A percentile compares a stretch with the other conserved stretches of the same genome.
phyloP scores from a whole-genome alignment of 92 coral and sea anemone genomes.

The Pocillopora meandrina region DNA sequence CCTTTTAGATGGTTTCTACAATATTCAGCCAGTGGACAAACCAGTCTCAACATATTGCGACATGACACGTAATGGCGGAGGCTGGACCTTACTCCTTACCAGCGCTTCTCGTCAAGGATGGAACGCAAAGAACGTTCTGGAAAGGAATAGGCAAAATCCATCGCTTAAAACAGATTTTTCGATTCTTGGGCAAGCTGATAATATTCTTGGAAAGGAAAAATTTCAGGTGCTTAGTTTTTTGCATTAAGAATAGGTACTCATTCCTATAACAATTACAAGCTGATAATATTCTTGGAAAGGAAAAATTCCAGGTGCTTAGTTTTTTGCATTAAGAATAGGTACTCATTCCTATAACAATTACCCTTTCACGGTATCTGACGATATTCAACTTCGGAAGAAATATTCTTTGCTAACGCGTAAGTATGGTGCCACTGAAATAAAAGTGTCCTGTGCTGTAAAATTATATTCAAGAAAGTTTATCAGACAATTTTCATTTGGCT shows the following conservation, averaged over 20 bases:
- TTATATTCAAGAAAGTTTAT: too few species aligned
- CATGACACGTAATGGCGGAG: constrained; percentile 66
- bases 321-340: background rate
- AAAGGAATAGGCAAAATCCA: constrained; percentile 41
- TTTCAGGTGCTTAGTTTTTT: constrained; percentile 43
- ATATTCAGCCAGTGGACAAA: constrained; percentile 24
- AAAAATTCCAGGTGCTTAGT: constrained; percentile 48
- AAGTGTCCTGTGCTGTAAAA: too few species aligned
- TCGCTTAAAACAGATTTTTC: constrained; percentile 53
- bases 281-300: constrained; percentile 31
- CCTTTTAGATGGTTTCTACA: constrained; percentile 52
- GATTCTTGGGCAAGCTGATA: constrained; percentile 52
- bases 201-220: constrained; percentile 30
- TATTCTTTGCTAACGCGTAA: too few species aligned
- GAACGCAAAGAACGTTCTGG: constrained; percentile 28
- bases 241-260: too few species aligned
- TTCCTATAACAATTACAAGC: background rate
- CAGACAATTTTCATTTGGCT: too few species aligned
- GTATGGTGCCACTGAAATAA: too few species aligned
- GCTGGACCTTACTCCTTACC: constrained; percentile 72
- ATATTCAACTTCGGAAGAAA: too few species aligned
- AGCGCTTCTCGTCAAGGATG: constrained; percentile 63
- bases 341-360: too few species aligned
- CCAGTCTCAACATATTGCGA: constrained; percentile 60
- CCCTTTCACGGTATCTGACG: too few species aligned